Evolutionary conservation across 2,888 invertebrate species (phyloP).

Genomic region (Pasiphila rectangulata): DNA sequence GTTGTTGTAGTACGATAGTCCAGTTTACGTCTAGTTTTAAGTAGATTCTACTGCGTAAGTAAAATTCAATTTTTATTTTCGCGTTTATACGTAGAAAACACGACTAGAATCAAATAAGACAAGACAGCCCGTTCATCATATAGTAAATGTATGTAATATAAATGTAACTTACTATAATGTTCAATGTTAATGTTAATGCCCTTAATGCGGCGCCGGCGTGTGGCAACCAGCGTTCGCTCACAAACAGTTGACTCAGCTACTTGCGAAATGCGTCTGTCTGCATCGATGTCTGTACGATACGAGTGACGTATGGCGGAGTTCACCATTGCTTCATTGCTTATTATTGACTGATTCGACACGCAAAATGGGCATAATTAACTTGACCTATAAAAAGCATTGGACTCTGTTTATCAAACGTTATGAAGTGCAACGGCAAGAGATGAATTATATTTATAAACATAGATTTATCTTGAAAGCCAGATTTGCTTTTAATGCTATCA

Average conservation of each 20-base stretch:
- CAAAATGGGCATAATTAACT: not conserved
- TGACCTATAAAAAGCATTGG: constrained; percentile 3
- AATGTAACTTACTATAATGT: constrained; percentile 21
- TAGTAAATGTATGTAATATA: constrained; percentile 4
- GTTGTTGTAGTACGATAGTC: too few species aligned
- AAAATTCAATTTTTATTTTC: too few species aligned
- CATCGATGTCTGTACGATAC: constrained; percentile 10
- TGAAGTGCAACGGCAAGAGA: too few species aligned
- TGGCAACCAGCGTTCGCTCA: constrained; percentile 27
- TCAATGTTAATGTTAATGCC: constrained; percentile 32
- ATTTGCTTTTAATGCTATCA: too few species aligned
- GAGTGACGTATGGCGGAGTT: not conserved
- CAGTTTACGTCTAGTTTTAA: too few species aligned
- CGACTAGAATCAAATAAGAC: not conserved
- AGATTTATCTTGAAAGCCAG: too few species aligned
- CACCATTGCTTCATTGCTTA: not conserved
- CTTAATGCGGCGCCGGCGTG: constrained; percentile 23
- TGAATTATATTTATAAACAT: too few species aligned
- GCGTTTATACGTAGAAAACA: not conserved
- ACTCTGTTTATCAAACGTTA: not conserved
- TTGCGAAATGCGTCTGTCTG: constrained; percentile 33
- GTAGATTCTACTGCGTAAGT: too few species aligned
- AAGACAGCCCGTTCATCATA: constrained; percentile 9
- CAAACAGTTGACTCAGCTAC: constrained; percentile 33
- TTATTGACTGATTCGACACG: not conserved